Evolutionary conservation across 1,140 invertebrate species (phyloP).

Genomic region (Ganaspis sp.): DNA sequence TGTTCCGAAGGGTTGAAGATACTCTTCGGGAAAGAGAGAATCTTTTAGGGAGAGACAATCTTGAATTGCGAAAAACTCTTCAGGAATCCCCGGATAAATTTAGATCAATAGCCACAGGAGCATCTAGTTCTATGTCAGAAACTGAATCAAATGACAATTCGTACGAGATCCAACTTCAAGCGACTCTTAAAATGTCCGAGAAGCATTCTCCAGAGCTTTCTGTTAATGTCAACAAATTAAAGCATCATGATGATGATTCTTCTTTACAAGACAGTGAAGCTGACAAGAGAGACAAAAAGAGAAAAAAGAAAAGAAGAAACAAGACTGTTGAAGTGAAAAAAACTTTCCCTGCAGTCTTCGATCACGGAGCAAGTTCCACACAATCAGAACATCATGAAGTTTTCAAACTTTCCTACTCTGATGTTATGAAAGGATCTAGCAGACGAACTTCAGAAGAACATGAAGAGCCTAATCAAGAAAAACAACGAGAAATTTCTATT

Average conservation of each 20-base stretch:
- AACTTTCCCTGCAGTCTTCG: neutral
- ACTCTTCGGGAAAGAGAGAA: slow-evolving; percentile 5
- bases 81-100: neutral
- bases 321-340: slow-evolving; percentile 49
- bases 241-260: neutral
- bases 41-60: too few relatives aligned
- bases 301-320: slow-evolving; percentile 57
- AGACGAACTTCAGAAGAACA: slow-evolving; percentile 33
- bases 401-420: slow-evolving; percentile 57
- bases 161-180: slow-evolving; percentile 68
- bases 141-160: slow-evolving; percentile 60
- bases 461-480: slow-evolving; percentile 15
- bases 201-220: slow-evolving; percentile 59
- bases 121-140: slow-evolving; percentile 44
- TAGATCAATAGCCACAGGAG: neutral
- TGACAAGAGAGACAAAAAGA: slow-evolving; percentile 44
- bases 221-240: slow-evolving; percentile 31
- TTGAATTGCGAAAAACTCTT: too few relatives aligned
- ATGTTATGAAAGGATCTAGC: slow-evolving; percentile 49
- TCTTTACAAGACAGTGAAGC: neutral
- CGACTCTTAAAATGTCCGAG: slow-evolving; percentile 67
- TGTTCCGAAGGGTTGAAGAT: neutral
- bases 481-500: slow-evolving; percentile 44
- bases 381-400: slow-evolving; percentile 35
- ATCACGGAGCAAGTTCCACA: neutral